Evolutionary conservation across 2,797 vertebrate species (phyloP).

Genomic region (Hafferia zeledoni): DNA sequence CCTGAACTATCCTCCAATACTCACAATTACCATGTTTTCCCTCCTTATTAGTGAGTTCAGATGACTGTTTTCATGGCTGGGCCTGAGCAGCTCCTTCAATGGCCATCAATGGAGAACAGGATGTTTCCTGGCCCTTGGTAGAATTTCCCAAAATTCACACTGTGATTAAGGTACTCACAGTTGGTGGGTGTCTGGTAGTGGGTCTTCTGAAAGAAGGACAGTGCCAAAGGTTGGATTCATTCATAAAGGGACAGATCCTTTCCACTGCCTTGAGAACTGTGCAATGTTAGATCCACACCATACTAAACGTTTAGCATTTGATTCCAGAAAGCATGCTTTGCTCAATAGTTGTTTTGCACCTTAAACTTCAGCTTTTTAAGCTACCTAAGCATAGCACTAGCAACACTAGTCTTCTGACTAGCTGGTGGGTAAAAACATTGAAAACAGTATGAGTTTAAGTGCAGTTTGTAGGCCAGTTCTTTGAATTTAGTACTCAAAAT

Average conservation of each 20-base stretch:
- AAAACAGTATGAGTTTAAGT: not conserved
- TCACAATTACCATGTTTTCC: not conserved
- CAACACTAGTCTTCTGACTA: not conserved
- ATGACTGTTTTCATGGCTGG: not conserved
- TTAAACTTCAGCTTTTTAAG: not conserved
- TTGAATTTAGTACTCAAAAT: not conserved
- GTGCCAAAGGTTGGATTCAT: rapidly evolving
- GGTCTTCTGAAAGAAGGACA: not conserved
- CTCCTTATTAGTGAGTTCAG: not conserved
- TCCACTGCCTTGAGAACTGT: not conserved
- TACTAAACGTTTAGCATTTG: not conserved
- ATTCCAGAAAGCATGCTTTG: not conserved
- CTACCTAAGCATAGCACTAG: not conserved
- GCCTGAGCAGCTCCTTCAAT: not conserved
- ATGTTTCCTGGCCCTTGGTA: not conserved
- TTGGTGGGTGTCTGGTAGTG: not conserved
- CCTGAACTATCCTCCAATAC: not conserved
- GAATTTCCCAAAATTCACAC: not conserved
- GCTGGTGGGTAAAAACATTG: not conserved
- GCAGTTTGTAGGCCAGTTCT: not conserved
- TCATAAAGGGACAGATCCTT: not conserved
- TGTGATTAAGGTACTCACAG: not conserved
- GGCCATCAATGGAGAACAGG: not conserved
- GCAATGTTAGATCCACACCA: rapidly evolving
- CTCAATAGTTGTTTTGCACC: not conserved